Percentiles rank a stretch among this genome's conserved stretches.
Evolutionary conservation across 2,113 vertebrate genomes (phyloP).

Genomic region (Geothlypis trichas): DNA sequence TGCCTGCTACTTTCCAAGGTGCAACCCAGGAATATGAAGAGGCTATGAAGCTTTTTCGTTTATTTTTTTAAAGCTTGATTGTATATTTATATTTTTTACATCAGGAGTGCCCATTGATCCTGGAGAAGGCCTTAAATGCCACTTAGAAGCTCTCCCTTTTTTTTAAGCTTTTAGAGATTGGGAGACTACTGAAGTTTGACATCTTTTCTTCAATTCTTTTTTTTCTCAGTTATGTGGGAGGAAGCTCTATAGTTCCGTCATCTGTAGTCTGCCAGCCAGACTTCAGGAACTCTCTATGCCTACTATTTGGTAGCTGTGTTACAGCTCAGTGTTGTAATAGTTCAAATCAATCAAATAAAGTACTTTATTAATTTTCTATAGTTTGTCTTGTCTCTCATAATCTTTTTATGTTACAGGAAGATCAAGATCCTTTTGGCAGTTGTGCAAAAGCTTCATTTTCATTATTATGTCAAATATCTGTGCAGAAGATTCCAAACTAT

Average conservation of each 20-base stretch:
- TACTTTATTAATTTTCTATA: conserved; percentile 39
- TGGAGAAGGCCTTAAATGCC: conserved; percentile 23
- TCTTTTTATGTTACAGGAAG: neutral
- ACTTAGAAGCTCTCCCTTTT: neutral
- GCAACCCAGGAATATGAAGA: neutral
- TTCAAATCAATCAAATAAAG: conserved; percentile 49
- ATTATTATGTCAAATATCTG: neutral
- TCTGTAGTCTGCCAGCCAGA: conserved; percentile 26
- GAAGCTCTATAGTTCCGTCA: conserved; percentile 11
- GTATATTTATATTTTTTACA: conserved; percentile 31
- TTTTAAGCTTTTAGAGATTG: neutral
- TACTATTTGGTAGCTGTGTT: conserved; percentile 37
- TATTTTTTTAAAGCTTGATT: conserved; percentile 15
- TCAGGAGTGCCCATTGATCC: neutral
- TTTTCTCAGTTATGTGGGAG: conserved; percentile 51
- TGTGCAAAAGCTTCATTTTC: neutral
- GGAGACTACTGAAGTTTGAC: neutral
- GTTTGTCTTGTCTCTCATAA: neutral
- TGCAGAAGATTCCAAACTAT: neutral
- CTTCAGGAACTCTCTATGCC: neutral
- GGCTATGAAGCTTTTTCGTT: neutral
- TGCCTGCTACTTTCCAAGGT: neutral
- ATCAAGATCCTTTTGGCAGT: neutral
- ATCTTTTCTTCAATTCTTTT: neutral
- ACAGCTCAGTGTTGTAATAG: conserved; percentile 29